Evolutionary conservation across 2,888 invertebrate genomes (phyloP).

Genomic region (Hypolimnas misippus): DNA sequence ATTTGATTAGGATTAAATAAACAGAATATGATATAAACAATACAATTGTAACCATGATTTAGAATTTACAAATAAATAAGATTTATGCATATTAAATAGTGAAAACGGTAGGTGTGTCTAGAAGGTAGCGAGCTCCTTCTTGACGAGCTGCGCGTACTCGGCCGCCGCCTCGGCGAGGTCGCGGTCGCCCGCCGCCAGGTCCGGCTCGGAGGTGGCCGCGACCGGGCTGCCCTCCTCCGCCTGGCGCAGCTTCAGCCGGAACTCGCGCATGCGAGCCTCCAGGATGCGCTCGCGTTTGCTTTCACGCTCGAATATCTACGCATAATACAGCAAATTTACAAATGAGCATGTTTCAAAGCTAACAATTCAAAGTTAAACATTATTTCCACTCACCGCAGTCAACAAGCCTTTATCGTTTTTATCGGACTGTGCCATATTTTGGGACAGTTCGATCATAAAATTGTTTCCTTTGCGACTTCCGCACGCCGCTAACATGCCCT

Average conservation of each 20-base stretch:
- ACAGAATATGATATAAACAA: not conserved
- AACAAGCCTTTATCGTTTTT: slow-evolving; percentile 89
- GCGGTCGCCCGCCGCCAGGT: slow-evolving; percentile 56
- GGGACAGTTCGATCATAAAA: slow-evolving; percentile 90
- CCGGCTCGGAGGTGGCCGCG: slow-evolving; percentile 48
- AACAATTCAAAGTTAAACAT: not conserved
- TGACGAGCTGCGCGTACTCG: slow-evolving; percentile 56
- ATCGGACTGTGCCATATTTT: slow-evolving; percentile 85
- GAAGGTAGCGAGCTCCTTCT: slow-evolving; percentile 49
- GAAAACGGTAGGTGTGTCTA: not conserved
- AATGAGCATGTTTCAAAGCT: not conserved
- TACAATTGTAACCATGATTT: not conserved
- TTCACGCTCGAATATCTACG: slow-evolving; percentile 93
- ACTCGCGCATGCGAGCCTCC: slow-evolving; percentile 93
- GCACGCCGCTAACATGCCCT: slow-evolving; percentile 87
- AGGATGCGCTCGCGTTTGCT: slow-evolving; percentile 94
- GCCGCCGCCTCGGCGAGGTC: slow-evolving; percentile 61
- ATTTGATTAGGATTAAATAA: no score
- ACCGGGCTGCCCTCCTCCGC: slow-evolving; percentile 60
- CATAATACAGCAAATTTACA: no score
- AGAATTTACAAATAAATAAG: not conserved
- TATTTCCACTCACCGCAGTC: slow-evolving; percentile 82
- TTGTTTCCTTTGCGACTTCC: slow-evolving; percentile 89
- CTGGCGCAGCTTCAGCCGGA: slow-evolving; percentile 83
- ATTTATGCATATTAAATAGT: not conserved